Evolutionary conservation across 2,797 vertebrate genomes (phyloP), one percentile per base, ranked within the genome.

Genomic region (Podargus strigoides): DNA sequence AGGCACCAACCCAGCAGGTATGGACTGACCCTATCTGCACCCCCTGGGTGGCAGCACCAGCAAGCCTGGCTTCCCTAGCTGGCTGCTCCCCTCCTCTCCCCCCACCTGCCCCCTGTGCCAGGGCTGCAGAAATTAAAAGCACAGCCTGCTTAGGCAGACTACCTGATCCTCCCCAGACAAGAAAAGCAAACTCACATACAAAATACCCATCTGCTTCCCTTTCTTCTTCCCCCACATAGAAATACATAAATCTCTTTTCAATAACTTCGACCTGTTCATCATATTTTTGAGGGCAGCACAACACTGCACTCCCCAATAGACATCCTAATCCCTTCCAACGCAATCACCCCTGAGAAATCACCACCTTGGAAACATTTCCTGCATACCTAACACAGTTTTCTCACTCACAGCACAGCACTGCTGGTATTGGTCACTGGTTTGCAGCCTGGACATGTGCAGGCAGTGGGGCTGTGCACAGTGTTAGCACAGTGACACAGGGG

Each of bases 401-500:
- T 73, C 72, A 47, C 21, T 75, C 36, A 28, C 20, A 91, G 85
- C 72, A 62, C 59, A 39, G 36, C 39, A 41, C n/a, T n/a, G 9
- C 7, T 1, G 3, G 39, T 14, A 64, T 44, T 14, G 32, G 19
- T 20, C 36, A 23, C 10, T 9, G 37, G 23, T 16, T 10, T 13
- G 36, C 3, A 49, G 46, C 36, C 41, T 3, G 4, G 56, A 10
- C 17, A 24, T 1, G 7, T 7, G 39, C n/a, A 27, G 36, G 22
- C 49, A 58, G 53, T 0, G 8, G 36, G 49, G 55, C 49, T 58
- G 42, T 1, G 1, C 1, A 15, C 34, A 9, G 36, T 3, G 5
- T 18, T 14, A 36, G 13, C 30, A 4, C 15, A n/a, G n/a, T 13
- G n/a, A 0, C 0, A 13, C 1, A 3, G 34, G 26, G 24, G 37